phyloP scores from a whole-genome alignment of 2,113 vertebrate species.

The Cyprinodon variegatus region DNA sequence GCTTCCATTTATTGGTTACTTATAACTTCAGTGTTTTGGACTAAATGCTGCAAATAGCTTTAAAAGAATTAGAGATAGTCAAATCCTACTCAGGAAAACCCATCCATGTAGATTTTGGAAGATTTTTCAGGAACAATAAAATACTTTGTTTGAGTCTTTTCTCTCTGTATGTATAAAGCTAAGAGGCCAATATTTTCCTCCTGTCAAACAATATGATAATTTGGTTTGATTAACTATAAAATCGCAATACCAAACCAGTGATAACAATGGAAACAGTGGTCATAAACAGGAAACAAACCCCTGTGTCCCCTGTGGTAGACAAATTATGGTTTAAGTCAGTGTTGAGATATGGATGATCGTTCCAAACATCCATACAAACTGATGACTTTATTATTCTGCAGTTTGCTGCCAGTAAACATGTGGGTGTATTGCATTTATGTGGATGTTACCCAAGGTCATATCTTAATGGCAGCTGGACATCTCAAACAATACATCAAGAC shows the following conservation, averaged over 20 bases:
- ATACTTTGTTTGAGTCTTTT: background rate
- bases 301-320: background rate
- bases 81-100: background rate
- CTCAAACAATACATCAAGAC: background rate
- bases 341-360: background rate
- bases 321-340: background rate
- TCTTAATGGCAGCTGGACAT: background rate
- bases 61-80: background rate
- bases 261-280: background rate
- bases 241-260: background rate
- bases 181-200: background rate
- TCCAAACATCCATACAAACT: background rate
- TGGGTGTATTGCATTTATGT: background rate
- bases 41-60: background rate
- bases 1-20: constrained; percentile 15
- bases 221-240: background rate
- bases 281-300: constrained; percentile 1
- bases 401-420: constrained; percentile 1
- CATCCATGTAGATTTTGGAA: background rate
- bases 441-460: background rate
- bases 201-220: background rate
- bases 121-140: background rate
- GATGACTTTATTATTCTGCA: background rate
- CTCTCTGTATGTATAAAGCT: background rate
- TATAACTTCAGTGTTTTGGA: constrained; percentile 1